phyloP scores from a whole-genome alignment of 2,797 vertebrate species.

The Natrix natrix region DNA sequence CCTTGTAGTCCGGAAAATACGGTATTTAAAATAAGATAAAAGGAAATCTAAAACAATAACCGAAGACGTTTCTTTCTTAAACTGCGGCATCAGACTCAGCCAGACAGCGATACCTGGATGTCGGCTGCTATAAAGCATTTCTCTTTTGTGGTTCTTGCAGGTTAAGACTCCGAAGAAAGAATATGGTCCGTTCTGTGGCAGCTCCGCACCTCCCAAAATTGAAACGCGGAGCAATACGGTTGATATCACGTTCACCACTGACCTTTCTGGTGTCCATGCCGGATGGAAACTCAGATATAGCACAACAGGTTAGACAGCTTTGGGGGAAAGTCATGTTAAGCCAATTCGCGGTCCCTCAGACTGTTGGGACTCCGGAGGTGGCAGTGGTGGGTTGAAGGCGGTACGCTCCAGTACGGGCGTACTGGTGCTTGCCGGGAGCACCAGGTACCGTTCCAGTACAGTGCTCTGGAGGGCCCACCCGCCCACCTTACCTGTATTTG shows the following conservation, averaged over 20 bases:
- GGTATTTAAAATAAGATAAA: background rate
- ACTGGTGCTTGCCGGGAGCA: too few species aligned
- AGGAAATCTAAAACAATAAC: background rate
- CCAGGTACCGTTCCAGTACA: too few species aligned
- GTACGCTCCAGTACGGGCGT: too few species aligned
- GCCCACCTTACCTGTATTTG: too few species aligned
- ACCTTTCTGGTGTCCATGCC: constrained; percentile 73
- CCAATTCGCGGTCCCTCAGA: too few species aligned
- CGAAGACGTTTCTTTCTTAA: background rate
- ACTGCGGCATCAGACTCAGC: background rate
- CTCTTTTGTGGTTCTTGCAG: constrained; percentile 52
- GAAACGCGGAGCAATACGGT: constrained; percentile 76
- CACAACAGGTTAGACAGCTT: constrained; percentile 60
- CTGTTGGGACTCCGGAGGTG: too few species aligned
- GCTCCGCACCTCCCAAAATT: constrained; percentile 67
- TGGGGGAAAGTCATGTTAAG: background rate
- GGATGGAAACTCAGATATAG: constrained; percentile 83
- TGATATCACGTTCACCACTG: constrained; percentile 72
- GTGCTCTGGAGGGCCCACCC: too few species aligned
- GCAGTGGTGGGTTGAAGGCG: too few species aligned
- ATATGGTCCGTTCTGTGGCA: constrained; percentile 80
- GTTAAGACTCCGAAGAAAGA: constrained; percentile 72
- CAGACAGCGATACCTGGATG: background rate
- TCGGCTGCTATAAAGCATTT: background rate
- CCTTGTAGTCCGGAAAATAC: too few species aligned